These are phyloP conservation scores for Pyrgus malvae DNA, from an alignment of 2,888 invertebrate genomes.

Conservation along the genomic window DNA sequence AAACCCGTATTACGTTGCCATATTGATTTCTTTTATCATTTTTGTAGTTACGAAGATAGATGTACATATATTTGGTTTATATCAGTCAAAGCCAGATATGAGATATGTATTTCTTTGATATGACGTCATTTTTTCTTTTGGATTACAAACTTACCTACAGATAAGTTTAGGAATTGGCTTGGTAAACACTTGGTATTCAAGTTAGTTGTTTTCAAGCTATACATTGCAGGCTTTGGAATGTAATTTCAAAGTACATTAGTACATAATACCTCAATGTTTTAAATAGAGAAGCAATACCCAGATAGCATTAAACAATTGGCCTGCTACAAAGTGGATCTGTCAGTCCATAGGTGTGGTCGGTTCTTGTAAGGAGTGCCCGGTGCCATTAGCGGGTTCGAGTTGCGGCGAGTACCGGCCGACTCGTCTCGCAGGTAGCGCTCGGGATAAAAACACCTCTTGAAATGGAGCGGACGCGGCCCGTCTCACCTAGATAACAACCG, in stretches of 20 bases:
- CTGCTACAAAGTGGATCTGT: constrained; percentile 36
- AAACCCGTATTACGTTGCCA: too few species aligned
- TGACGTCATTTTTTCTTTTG: constrained; percentile 22
- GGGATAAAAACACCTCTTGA: constrained; percentile 78
- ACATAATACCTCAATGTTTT: too few species aligned
- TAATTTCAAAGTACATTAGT: too few species aligned
- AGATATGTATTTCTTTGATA: background rate
- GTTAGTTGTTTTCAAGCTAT: too few species aligned
- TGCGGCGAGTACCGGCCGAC: constrained; percentile 33
- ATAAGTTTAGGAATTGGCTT: constrained; percentile 33
- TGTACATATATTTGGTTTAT: too few species aligned
- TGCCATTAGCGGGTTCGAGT: constrained; percentile 48
- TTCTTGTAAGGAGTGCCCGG: constrained; percentile 41
- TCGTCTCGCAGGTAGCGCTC: constrained; percentile 65
- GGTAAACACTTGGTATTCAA: too few species aligned
- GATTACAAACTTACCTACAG: too few species aligned
- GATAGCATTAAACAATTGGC: background rate
- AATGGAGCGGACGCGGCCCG: constrained; percentile 67
- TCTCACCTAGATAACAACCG: constrained; percentile 70
- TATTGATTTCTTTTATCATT: too few species aligned
- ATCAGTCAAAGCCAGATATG: background rate
- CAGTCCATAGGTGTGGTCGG: constrained; percentile 45
- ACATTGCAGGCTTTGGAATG: too few species aligned
- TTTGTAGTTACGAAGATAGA: background rate
- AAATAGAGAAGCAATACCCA: too few species aligned